These are phyloP conservation scores for Cyrtonyx montezumae DNA, from an alignment of 2,113 vertebrate species.

Conservation along the genomic window DNA sequence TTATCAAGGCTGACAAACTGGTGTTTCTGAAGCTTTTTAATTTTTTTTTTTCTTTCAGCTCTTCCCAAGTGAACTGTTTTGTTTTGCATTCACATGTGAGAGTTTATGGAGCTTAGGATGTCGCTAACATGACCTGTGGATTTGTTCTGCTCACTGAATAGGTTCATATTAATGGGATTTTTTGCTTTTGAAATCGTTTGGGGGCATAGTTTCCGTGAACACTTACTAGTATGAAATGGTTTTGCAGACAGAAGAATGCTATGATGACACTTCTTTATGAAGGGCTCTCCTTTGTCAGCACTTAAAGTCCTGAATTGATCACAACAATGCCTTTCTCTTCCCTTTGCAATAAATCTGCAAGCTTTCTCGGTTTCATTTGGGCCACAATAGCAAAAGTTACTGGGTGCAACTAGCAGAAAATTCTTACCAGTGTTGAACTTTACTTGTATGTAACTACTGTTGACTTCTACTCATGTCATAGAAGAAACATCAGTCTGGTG, in stretches of 20 bases:
- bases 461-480: neutral
- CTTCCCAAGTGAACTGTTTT: neutral
- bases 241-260: neutral
- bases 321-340: neutral
- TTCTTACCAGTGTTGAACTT: neutral
- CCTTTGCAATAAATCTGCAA: neutral
- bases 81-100: neutral
- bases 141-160: neutral
- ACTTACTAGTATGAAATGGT: neutral
- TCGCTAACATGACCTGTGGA: neutral
- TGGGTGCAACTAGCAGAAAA: too few species aligned
- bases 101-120: neutral
- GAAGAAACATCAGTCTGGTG: neutral
- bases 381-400: neutral
- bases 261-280: neutral
- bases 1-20: neutral
- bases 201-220: neutral
- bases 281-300: neutral
- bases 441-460: neutral
- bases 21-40: neutral
- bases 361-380: neutral
- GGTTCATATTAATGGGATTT: neutral
- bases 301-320: neutral
- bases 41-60: neutral
- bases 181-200: neutral